Conservation (phyloP, 2,113 vertebrate species). For the Eublepharis macularius region DNA sequence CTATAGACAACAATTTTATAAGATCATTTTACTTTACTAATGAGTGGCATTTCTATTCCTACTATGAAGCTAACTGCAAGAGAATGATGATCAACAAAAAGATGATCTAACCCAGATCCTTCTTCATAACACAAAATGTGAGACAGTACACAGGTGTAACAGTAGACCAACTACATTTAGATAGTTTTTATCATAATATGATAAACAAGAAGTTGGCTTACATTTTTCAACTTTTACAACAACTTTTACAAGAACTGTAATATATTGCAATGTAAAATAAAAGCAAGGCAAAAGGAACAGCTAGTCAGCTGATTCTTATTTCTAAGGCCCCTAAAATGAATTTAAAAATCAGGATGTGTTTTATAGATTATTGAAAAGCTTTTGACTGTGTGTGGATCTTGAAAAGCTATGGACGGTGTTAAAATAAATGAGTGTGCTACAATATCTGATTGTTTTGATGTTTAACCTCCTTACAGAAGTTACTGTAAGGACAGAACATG, state of each 20-base stretch:
- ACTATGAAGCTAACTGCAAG: not conserved
- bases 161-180: not conserved
- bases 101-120: not conserved
- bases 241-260: not conserved
- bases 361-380: too few species aligned
- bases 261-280: not conserved
- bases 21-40: not conserved
- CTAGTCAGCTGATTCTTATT: not conserved
- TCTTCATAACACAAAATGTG: not conserved
- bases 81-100: not conserved
- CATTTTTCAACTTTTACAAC: not conserved
- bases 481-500: too few species aligned
- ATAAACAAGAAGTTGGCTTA: not conserved
- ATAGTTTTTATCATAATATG: rapidly evolving
- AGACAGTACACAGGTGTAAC: not conserved
- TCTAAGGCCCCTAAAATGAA: too few species aligned
- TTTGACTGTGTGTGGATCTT: too few species aligned
- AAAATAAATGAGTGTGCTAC: too few species aligned
- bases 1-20: not conserved
- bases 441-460: too few species aligned
- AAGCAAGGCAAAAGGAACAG: not conserved
- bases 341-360: too few species aligned
- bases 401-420: too few species aligned
- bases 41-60: not conserved
- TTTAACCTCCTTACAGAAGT: too few species aligned